Evolutionary conservation across 1,140 invertebrate genomes (phyloP).

Genomic region (Tetraneura akinire): DNA sequence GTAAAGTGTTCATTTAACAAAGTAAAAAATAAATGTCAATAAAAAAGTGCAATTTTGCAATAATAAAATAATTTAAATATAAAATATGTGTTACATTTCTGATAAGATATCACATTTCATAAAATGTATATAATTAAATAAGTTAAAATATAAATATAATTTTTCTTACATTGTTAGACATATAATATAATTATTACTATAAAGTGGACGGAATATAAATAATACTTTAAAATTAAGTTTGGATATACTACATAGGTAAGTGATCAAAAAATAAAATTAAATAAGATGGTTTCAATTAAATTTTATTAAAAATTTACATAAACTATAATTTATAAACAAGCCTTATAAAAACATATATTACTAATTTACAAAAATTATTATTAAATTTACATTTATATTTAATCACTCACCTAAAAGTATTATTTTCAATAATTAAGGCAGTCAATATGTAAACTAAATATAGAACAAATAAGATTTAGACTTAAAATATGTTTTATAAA

Average conservation of each 20-base stretch:
- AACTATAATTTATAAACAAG: neutral
- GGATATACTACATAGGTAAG: neutral
- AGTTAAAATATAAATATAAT: neutral
- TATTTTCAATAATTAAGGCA: conserved; percentile 30
- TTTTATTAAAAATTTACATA: neutral
- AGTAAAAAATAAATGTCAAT: too few species aligned
- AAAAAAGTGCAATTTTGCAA: neutral
- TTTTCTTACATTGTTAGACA: neutral
- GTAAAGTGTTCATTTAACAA: too few species aligned
- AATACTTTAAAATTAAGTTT: conserved; percentile 17
- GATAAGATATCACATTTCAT: conserved; percentile 35
- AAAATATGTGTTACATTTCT: conserved; percentile 13
- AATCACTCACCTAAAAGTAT: neutral
- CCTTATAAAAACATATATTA: neutral
- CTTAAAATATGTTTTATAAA: neutral
- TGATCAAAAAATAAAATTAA: neutral
- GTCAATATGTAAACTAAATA: conserved; percentile 13
- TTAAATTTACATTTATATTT: neutral
- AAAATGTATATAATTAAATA: neutral
- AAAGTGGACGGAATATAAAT: conserved; percentile 14
- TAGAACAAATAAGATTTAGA: conserved; percentile 7
- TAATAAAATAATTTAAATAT: neutral
- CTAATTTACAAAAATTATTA: neutral
- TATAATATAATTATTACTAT: conserved; percentile 18
- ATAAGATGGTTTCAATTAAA: neutral